Evolutionary conservation across 2,113 vertebrate species (phyloP), one percentile per base, ranked within the genome.

Genomic region (Eulacestoma nigropectus): DNA sequence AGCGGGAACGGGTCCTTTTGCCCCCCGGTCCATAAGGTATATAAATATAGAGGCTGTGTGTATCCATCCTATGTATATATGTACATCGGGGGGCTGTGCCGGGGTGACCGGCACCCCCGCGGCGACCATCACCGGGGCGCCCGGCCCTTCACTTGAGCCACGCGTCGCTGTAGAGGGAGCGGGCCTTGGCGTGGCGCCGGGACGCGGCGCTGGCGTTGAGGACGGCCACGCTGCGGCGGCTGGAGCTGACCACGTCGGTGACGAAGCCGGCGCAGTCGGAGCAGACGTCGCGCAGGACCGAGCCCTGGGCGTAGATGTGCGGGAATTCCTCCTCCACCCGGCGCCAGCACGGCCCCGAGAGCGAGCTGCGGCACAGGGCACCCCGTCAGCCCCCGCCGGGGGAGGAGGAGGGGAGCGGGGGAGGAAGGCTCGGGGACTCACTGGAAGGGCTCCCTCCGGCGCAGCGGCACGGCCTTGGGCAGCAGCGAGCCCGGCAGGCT

Each of bases 261-360:
- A 99, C 98, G 1, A 99, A 99, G 79, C 98, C 98, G 29, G 98
- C 98, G 87, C 99, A 99, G 78, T 99, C 99, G 0, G 97, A 98
- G 84, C 99, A 99, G 89, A 99, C 87, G 7, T 99, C 99, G 15
- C 98, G 99, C 91, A 99, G 98, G 64, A 98, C 94, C 14, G 99
- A 99, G 97, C 99, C 99, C 2, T 99, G 98, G 7, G 98, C 97
- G 9, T 99, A 99, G 80, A 99, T 98, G 95, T 99, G 99, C 0
- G 99, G 99, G 90, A 99, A 99, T 92, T 99, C 99, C 92, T 99
- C 98, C 91, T 99, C 99, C 89, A 99, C 99, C 0, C 98, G 98
- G 80, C 95, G 98, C 89, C 98, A 98, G 72, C 97, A 98, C 1
- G 98, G 95, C 47, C 98, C 98, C 30, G 98, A 98, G 87, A 99